phyloP scores from a whole-genome alignment of 2,113 vertebrate species.

The cat (Felis catus) region DNA sequence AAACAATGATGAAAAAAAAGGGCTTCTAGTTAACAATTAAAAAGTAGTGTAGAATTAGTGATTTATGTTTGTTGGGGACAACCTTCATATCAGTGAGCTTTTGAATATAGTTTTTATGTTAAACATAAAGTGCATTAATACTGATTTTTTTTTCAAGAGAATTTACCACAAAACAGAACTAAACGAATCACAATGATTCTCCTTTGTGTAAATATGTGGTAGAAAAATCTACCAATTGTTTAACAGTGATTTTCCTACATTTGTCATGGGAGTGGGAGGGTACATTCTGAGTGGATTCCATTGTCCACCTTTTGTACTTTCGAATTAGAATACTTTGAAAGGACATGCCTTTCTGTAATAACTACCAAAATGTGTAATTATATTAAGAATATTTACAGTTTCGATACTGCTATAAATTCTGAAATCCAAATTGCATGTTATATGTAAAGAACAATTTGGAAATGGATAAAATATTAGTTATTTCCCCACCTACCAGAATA shows the following conservation, averaged over 20 bases:
- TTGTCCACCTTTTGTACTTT: not conserved
- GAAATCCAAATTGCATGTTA: not conserved
- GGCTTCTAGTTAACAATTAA: not conserved
- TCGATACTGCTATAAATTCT: not conserved
- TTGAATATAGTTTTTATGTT: not conserved
- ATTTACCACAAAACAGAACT: not conserved
- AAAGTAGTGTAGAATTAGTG: not conserved
- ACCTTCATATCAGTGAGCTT: not conserved
- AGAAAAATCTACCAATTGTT: not conserved
- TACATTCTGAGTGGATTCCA: not conserved
- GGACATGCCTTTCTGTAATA: not conserved
- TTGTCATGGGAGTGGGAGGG: not conserved
- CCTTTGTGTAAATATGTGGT: not conserved
- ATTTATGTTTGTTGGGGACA: not conserved
- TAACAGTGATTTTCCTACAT: not conserved
- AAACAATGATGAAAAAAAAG: not conserved
- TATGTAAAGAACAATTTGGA: not conserved
- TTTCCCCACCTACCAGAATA: not conserved
- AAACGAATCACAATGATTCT: not conserved
- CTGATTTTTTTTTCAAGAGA: not conserved
- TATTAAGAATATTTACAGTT: not conserved
- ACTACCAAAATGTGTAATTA: not conserved
- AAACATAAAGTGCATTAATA: not conserved
- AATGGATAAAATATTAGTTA: not conserved
- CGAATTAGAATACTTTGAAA: not conserved